Evolutionary conservation across 2,113 vertebrate species (phyloP).

Genomic region (Rutilus rutilus): DNA sequence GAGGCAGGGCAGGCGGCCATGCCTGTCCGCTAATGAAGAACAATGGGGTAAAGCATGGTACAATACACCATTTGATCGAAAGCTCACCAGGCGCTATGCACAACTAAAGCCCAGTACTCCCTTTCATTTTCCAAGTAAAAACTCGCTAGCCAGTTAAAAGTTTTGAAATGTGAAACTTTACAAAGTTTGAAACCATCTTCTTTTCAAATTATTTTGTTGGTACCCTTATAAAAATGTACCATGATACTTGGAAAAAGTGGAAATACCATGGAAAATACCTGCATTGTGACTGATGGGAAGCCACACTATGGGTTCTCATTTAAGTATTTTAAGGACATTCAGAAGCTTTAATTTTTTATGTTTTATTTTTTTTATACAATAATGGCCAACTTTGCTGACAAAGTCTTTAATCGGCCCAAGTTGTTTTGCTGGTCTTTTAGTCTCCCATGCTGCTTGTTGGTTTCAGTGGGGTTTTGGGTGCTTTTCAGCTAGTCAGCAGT

Average conservation of each 20-base stretch:
- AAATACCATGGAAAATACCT: not conserved
- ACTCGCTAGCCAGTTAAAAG: not conserved
- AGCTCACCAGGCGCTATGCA: conserved; percentile 4
- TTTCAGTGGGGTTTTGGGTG: not conserved
- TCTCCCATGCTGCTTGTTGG: not conserved
- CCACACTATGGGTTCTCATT: not conserved
- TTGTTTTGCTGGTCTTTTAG: not conserved
- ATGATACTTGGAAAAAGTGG: not conserved
- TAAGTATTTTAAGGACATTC: not conserved
- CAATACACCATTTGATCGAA: conserved; percentile 45
- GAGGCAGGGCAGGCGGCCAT: conserved; percentile 59
- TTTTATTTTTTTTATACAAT: not conserved
- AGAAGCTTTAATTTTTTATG: not conserved
- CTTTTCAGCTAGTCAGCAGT: not conserved
- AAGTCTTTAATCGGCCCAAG: not conserved
- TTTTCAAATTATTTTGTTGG: not conserved
- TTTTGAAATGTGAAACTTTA: conserved; percentile 14
- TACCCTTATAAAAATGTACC: not conserved
- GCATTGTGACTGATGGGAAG: not conserved
- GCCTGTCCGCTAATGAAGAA: conserved; percentile 57
- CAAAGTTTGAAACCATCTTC: conserved; percentile 2
- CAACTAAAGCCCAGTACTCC: not conserved
- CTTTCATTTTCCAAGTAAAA: not conserved
- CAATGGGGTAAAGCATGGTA: conserved; percentile 58
- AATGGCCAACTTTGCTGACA: not conserved